Conservation (phyloP, 2,113 vertebrate species). For the Murina feae region DNA sequence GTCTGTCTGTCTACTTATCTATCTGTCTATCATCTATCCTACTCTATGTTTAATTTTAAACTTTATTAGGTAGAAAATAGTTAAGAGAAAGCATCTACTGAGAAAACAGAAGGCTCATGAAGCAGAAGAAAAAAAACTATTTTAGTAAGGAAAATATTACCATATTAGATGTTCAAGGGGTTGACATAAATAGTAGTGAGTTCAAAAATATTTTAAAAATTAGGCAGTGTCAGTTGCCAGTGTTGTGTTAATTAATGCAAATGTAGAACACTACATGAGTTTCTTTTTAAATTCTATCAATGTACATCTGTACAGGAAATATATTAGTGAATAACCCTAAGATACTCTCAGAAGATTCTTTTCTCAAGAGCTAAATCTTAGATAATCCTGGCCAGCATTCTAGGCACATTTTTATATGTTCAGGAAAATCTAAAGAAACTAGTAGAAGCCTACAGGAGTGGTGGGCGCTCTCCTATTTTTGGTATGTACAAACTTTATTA, state of each 20-base stretch:
- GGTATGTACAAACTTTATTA: neutral
- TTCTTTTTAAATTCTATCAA: conserved; percentile 56
- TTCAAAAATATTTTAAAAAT: conserved; percentile 63
- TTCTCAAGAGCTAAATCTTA: conserved; percentile 50
- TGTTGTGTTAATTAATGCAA: conserved; percentile 69
- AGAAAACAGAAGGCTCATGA: conserved; percentile 47
- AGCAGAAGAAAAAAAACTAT: conserved; percentile 31
- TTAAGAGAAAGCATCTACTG: neutral
- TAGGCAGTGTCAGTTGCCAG: conserved; percentile 61
- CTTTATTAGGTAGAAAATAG: neutral
- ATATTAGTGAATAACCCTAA: conserved; percentile 56
- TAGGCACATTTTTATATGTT: conserved; percentile 42
- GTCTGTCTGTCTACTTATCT: neutral
- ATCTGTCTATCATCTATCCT: neutral
- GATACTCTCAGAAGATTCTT: conserved; percentile 48
- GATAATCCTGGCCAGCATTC: conserved; percentile 55
- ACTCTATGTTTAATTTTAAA: conserved; percentile 5
- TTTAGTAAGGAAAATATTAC: conserved; percentile 63
- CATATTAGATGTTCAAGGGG: conserved; percentile 58
- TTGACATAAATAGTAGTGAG: conserved; percentile 62
- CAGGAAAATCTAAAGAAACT: neutral
- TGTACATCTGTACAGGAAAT: conserved; percentile 65
- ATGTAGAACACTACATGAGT: conserved; percentile 41
- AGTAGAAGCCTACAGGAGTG: neutral
- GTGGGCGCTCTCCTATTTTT: neutral